These are phyloP conservation scores for Triops longicaudatus DNA, from an alignment of 1,140 invertebrate species.

Conservation along the genomic window DNA sequence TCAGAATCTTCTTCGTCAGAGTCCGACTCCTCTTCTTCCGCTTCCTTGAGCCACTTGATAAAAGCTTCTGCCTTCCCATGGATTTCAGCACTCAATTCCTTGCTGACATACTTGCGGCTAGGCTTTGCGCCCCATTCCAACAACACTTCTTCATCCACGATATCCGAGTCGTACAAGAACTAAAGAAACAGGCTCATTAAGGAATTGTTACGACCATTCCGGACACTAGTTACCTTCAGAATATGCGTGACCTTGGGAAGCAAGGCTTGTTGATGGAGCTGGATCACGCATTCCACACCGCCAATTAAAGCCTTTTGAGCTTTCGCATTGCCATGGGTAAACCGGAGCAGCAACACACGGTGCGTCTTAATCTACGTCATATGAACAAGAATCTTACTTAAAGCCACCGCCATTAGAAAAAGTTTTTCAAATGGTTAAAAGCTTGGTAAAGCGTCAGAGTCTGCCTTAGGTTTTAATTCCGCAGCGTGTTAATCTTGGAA, in stretches of 20 bases:
- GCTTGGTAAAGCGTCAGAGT: neutral
- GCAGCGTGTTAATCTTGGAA: neutral
- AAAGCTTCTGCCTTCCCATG: constrained; percentile 85
- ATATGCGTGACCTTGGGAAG: constrained; percentile 82
- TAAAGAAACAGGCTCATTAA: constrained; percentile 38
- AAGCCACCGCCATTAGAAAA: neutral
- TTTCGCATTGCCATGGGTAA: constrained; percentile 78
- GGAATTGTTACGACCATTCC: neutral
- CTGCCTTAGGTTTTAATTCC: neutral
- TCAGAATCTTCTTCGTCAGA: constrained; percentile 60
- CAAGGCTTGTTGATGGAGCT: constrained; percentile 65
- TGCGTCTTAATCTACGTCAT: constrained; percentile 45
- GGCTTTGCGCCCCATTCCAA: constrained; percentile 92
- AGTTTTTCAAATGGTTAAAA: neutral
- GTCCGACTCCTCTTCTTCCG: constrained; percentile 81
- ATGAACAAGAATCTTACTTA: constrained; percentile 25
- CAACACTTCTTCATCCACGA: constrained; percentile 86
- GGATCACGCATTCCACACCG: constrained; percentile 88
- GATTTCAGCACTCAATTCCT: constrained; percentile 85
- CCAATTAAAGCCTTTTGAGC: constrained; percentile 92
- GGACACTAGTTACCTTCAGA: constrained; percentile 55
- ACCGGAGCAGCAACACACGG: constrained; percentile 65
- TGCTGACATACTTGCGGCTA: constrained; percentile 86
- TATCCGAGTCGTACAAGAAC: constrained; percentile 88
- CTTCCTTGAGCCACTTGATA: constrained; percentile 92